Conservation (phyloP, 2,113 vertebrate genomes). For the Miniopterus natalensis region DNA sequence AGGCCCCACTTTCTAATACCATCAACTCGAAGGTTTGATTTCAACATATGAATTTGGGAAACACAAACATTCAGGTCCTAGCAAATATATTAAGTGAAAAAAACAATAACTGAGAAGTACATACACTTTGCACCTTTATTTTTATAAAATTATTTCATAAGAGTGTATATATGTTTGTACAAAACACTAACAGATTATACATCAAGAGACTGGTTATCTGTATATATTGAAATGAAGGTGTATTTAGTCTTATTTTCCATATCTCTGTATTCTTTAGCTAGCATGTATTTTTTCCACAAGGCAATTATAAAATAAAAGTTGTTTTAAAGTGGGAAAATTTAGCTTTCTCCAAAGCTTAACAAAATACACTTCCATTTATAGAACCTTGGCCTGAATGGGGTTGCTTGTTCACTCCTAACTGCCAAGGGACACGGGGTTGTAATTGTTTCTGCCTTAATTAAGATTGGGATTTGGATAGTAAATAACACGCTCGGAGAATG, state of each 20-base stretch:
- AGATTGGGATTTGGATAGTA: background rate
- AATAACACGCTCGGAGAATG: background rate
- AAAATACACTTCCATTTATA: background rate
- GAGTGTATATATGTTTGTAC: background rate
- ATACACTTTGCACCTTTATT: background rate
- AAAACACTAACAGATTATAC: background rate
- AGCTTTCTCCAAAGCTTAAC: background rate
- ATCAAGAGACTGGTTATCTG: background rate
- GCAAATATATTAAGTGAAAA: background rate
- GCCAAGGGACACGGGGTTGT: background rate
- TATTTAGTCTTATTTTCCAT: background rate
- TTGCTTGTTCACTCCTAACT: background rate
- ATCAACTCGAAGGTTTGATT: background rate
- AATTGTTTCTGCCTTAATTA: conserved; percentile 9
- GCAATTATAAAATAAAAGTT: conserved; percentile 14
- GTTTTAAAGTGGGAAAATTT: background rate
- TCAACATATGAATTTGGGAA: background rate
- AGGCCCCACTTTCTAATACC: background rate
- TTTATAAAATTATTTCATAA: background rate
- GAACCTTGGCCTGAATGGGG: background rate
- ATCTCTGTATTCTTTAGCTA: background rate
- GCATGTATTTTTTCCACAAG: conserved; percentile 1
- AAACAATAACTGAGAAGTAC: background rate
- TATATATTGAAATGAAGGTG: background rate
- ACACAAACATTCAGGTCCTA: background rate